Evolutionary conservation across 2,888 invertebrate genomes (phyloP).

Genomic region (Lissocephala sabroskyi): DNA sequence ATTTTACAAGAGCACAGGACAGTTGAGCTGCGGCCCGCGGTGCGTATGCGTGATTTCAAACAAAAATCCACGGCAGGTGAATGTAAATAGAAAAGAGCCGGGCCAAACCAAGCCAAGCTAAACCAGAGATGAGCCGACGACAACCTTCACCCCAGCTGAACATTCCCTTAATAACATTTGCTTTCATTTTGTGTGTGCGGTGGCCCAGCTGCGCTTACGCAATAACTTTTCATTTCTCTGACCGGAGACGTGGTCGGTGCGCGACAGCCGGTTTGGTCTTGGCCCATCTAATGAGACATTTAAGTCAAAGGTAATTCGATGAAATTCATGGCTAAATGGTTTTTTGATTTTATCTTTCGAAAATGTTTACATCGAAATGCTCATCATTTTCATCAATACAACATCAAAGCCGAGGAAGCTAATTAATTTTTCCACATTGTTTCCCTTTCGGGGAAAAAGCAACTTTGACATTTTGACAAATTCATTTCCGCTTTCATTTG

Average conservation of each 20-base stretch:
- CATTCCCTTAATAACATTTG: not conserved
- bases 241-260: too few species aligned
- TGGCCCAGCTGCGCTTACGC: not conserved
- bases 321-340: too few species aligned
- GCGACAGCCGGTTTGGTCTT: too few species aligned
- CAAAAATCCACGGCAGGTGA: not conserved
- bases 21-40: not conserved
- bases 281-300: too few species aligned
- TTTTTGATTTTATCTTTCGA: too few species aligned
- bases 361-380: too few species aligned
- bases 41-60: not conserved
- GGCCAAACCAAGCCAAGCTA: too few species aligned
- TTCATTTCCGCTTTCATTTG: conserved; percentile 49
- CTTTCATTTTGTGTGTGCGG: not conserved
- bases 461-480: conserved; percentile 40
- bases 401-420: conserved; percentile 3
- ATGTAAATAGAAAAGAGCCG: too few species aligned
- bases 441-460: not conserved
- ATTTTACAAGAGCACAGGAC: not conserved
- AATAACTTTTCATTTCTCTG: not conserved
- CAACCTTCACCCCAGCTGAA: too few species aligned
- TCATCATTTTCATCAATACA: not conserved
- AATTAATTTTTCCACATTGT: conserved; percentile 25
- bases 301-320: too few species aligned
- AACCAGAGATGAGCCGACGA: too few species aligned